These are phyloP conservation scores for Tringa solitaria DNA, from an alignment of 2,113 vertebrate genomes.

Conservation along the genomic window DNA sequence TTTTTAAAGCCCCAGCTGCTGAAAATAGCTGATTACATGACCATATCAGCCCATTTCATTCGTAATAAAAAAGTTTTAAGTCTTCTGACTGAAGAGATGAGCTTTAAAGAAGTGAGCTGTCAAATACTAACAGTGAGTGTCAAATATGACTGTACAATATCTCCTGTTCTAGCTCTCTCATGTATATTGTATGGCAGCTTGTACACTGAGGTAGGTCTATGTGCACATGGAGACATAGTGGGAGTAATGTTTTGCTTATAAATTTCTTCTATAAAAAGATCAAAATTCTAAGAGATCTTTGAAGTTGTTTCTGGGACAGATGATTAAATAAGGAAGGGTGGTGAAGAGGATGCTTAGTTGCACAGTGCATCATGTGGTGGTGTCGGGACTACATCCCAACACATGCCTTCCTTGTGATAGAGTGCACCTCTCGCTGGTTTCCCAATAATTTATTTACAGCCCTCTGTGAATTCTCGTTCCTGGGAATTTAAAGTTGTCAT, in stretches of 20 bases:
- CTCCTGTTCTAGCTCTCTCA: not conserved
- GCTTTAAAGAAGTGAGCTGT: not conserved
- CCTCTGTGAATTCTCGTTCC: not conserved
- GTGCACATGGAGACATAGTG: not conserved
- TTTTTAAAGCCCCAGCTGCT: not conserved
- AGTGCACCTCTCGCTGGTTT: not conserved
- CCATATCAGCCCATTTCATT: not conserved
- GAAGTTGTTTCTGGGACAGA: not conserved
- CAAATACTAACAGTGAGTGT: not conserved
- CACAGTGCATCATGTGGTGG: not conserved
- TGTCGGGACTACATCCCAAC: not conserved
- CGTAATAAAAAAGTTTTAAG: not conserved
- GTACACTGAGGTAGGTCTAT: not conserved
- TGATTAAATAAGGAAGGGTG: not conserved
- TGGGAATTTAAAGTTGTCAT: not conserved
- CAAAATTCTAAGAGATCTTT: not conserved
- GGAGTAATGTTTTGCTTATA: not conserved
- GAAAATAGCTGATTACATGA: not conserved
- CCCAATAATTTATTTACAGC: not conserved
- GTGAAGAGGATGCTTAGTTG: fast-evolving
- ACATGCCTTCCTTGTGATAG: not conserved
- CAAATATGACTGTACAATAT: not conserved
- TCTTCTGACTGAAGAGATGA: not conserved
- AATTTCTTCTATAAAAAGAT: not conserved
- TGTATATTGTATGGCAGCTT: not conserved